Base-by-base conservation (phyloP, 2,113 vertebrate genomes). In the Lonchura striata region DNA sequence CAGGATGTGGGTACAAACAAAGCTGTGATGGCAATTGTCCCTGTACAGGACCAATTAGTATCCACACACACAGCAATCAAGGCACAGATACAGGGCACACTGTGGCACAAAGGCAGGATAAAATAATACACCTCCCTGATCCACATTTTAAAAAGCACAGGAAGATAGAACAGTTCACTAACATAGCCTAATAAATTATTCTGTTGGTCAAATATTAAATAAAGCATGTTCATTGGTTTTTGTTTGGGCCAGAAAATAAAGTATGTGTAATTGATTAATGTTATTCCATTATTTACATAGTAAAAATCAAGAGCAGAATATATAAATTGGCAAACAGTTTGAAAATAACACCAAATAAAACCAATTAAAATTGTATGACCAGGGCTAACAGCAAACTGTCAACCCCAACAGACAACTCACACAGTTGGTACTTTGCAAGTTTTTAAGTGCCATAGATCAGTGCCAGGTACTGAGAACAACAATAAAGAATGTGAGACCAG, bases 221-320 rank as follows among this genome's bases (percentile, higher is more conserved):
- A 77, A 72, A 8, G 7, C 7, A 35, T 4, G 7, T 12, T 56
- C 44, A 44, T 0, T 25, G 15, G 22, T 65, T 92, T 63, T 88
- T 66, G 85, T 88, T 59, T 69, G 37, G 22, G 39, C 10, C 11
- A 77, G 47, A 77, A 86, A 93, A 77, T 35, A 78, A 53, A 56
- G 39, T 31, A 27, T 4, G 13, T 4, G 1, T 66, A 61, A 82
- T 47, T 78, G 33, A 88, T 63, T 82, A 50, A 54, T 0, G 0
- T 54, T 39, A 86, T n/a, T 82, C 8, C 7, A 65, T 64, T 80
- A 54, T 75, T 77, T 66, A 88, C 42, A 81, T 7, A 86, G 33
- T 33, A 80, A 92, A 92, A 88, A 76, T 50, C 49, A 42, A 81
- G 16, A 90, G 47, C 11, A 85, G 44, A 86, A 28, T n/a, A 80